A percentile compares a stretch with the other conserved stretches of the same genome.
Conservation (phyloP, 2,888 invertebrate genomes). For the Chrysotoxum bicinctum region DNA sequence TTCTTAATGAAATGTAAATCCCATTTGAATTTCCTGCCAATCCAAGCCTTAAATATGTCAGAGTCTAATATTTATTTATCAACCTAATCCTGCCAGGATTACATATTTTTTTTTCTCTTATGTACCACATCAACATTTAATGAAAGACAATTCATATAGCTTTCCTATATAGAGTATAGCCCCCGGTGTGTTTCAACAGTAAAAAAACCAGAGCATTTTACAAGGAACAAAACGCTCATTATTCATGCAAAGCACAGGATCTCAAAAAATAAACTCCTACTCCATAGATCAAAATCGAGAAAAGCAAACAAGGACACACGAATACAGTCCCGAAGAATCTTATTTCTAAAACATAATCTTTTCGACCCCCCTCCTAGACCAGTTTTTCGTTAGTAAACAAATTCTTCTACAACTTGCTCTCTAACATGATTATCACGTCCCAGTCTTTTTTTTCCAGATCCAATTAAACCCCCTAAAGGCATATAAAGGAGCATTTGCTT, state of each 20-base stretch:
- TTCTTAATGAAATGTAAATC: neutral
- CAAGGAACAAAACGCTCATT: neutral
- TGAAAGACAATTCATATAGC: slow-evolving; percentile 2
- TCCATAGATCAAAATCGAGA: neutral
- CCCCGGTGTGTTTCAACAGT: neutral
- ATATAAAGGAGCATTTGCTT: neutral
- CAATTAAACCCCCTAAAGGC: neutral
- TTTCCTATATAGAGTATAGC: neutral
- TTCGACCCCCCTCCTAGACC: neutral
- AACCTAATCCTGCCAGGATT: neutral
- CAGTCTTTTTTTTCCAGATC: slow-evolving; percentile 17
- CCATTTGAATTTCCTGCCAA: neutral
- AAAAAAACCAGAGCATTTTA: neutral
- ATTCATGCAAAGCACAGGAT: neutral
- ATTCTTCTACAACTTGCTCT: neutral
- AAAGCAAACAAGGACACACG: neutral
- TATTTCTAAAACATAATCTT: neutral
- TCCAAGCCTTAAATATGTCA: neutral
- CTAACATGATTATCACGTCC: slow-evolving; percentile 32
- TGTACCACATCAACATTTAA: neutral
- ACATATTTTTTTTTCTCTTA: neutral
- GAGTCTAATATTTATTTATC: neutral
- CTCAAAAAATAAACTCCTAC: neutral
- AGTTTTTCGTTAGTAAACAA: slow-evolving; percentile 4
- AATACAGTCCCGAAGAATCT: neutral